Evolutionary conservation across 2,797 vertebrate species (phyloP).

Genomic region (Esox lucius): DNA sequence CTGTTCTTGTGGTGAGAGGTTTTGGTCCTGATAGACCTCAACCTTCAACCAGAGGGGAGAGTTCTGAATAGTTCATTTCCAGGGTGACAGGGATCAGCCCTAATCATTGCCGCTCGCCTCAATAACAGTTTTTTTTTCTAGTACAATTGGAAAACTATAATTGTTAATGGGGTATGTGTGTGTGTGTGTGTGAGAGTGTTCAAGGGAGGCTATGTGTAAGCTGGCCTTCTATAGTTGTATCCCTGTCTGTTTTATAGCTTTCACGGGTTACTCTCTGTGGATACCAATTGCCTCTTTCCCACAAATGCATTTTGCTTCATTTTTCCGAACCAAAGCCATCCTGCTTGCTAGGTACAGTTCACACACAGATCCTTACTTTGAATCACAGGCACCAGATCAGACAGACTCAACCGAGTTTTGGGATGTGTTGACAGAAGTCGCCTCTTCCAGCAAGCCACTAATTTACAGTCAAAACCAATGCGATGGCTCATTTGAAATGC

Average conservation of each 20-base stretch:
- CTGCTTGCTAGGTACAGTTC: background rate
- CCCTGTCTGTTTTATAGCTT: background rate
- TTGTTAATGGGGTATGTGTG: too few species aligned
- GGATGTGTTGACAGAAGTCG: slow-evolving; percentile 53
- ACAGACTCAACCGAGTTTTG: slow-evolving; percentile 10
- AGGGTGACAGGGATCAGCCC: too few species aligned
- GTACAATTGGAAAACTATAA: too few species aligned
- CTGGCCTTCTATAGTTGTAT: background rate
- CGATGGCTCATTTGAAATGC: slow-evolving; percentile 55
- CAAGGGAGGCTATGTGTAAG: background rate
- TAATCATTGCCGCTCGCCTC: too few species aligned
- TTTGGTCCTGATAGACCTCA: too few species aligned
- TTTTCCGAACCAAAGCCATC: background rate
- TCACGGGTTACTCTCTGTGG: background rate
- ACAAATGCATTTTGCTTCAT: background rate
- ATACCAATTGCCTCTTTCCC: background rate
- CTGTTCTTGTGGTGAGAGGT: too few species aligned
- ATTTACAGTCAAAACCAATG: slow-evolving; percentile 50
- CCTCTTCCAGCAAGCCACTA: slow-evolving; percentile 45
- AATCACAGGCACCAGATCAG: slow-evolving; percentile 11
- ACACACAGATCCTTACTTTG: background rate
- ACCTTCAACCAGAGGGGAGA: too few species aligned
- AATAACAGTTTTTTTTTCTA: too few species aligned
- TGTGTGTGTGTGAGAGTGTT: too few species aligned
- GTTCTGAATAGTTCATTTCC: too few species aligned